phyloP scores from a whole-genome alignment of 2,888 invertebrate genomes.

The Hedya salicella region DNA sequence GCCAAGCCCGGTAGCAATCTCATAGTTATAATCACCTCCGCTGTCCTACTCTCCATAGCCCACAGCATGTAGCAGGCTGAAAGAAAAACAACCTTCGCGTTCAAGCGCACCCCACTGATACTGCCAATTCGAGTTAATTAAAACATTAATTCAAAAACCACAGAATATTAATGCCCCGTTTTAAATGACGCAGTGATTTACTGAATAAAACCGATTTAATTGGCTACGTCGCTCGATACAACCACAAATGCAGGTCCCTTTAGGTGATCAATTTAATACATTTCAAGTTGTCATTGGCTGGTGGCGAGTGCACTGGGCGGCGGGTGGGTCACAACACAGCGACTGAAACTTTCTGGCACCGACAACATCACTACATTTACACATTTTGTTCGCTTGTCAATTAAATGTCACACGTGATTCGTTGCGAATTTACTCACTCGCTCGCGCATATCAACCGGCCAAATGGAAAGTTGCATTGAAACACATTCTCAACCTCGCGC shows the following conservation, averaged over 20 bases:
- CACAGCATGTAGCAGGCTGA: conserved; percentile 24
- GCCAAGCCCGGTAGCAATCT: conserved; percentile 62
- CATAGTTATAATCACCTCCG: conserved; percentile 75
- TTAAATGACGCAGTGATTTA: conserved; percentile 58
- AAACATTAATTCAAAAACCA: conserved; percentile 72
- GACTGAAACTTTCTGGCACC: conserved; percentile 61
- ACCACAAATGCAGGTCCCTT: conserved; percentile 58
- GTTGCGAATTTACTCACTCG: conserved; percentile 75
- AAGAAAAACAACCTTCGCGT: conserved; percentile 21
- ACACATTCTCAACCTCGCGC: conserved; percentile 58
- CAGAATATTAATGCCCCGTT: conserved; percentile 72
- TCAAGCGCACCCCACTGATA: conserved; percentile 16
- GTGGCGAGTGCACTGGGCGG: conserved; percentile 47
- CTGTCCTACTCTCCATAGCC: conserved; percentile 37
- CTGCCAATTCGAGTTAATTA: conserved; percentile 45
- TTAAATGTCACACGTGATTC: conserved; percentile 79
- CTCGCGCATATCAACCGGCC: conserved; percentile 73
- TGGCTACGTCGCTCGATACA: conserved; percentile 63
- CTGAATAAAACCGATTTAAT: conserved; percentile 75
- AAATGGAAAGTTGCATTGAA: conserved; percentile 81
- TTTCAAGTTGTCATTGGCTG: conserved; percentile 58
- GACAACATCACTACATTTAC: conserved; percentile 65
- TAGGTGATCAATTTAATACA: conserved; percentile 66
- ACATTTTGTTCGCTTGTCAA: conserved; percentile 80
- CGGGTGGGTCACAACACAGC: conserved; percentile 55